Evolutionary conservation across 2,888 invertebrate genomes (phyloP).

Genomic region (Taenaris catops): DNA sequence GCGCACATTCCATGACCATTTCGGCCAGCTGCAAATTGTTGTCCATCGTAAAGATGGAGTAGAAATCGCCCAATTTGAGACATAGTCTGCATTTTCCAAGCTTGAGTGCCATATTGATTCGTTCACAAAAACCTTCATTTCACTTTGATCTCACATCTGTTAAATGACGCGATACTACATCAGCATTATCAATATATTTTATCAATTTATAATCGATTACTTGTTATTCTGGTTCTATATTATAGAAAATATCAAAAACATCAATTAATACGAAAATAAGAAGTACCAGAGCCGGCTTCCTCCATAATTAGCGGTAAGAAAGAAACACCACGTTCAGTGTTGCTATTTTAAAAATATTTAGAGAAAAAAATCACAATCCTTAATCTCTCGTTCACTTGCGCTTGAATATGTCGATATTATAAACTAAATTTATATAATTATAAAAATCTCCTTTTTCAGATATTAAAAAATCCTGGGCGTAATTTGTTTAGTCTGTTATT

Average conservation of each 20-base stretch:
- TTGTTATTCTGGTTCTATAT: conserved; percentile 15
- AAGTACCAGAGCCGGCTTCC: conserved; percentile 35
- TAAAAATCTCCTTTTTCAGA: too few species aligned
- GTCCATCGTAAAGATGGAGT: conserved; percentile 73
- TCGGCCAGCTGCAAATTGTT: conserved; percentile 68
- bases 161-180: conserved; percentile 11
- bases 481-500: too few species aligned
- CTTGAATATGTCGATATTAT: too few species aligned
- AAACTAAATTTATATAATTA: too few species aligned
- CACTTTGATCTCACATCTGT: conserved; percentile 46
- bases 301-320: conserved; percentile 26
- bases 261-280: conserved; percentile 17
- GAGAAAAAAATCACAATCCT: too few species aligned
- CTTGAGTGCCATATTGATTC: conserved; percentile 74
- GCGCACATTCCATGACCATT: conserved; percentile 75
- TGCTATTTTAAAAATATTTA: too few species aligned
- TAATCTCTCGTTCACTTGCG: too few species aligned
- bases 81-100: conserved; percentile 77
- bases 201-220: conserved; percentile 2
- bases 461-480: too few species aligned
- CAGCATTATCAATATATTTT: conserved; percentile 8
- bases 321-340: conserved; percentile 9
- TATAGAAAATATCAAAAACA: conserved; percentile 11
- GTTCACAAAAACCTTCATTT: conserved; percentile 54
- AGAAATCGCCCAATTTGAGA: conserved; percentile 75